phyloP scores from a whole-genome alignment of 1,140 invertebrate genomes.

The Neuroterus valhalla region DNA sequence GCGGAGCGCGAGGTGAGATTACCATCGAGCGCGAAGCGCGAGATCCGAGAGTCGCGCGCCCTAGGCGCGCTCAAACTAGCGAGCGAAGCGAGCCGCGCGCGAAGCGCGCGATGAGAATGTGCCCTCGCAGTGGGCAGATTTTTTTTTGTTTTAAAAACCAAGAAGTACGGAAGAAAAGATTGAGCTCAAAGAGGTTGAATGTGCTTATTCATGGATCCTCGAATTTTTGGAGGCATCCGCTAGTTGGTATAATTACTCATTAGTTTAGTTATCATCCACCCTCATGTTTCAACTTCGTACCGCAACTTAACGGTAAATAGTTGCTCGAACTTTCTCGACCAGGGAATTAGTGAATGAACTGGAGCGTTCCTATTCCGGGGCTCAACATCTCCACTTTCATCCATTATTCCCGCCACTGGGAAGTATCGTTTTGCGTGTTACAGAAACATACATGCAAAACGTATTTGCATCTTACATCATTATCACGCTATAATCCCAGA shows the following conservation, averaged over 20 bases:
- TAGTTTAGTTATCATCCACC: constrained; percentile 16
- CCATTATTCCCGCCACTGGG: constrained; percentile 21
- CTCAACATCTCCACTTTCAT: constrained; percentile 20
- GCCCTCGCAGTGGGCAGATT: too few relatives aligned
- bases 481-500: background rate
- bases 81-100: too few relatives aligned
- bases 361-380: constrained; percentile 22
- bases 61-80: too few relatives aligned
- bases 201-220: background rate
- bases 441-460: background rate
- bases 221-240: background rate
- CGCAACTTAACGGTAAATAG: constrained; percentile 25
- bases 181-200: background rate
- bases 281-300: constrained; percentile 28
- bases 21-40: too few relatives aligned
- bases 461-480: background rate
- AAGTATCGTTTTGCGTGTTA: constrained; percentile 8
- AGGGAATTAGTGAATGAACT: constrained; percentile 27
- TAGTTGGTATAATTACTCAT: background rate
- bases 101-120: too few relatives aligned
- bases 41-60: too few relatives aligned
- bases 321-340: constrained; percentile 15
- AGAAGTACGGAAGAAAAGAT: too few relatives aligned
- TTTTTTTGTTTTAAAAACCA: too few relatives aligned
- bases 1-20: too few relatives aligned